Percentiles rank a stretch among this genome's conserved stretches.
These are phyloP conservation scores for Petrocephalus schoutedeni DNA, from an alignment of 2,797 vertebrate species.

Conservation along the genomic window DNA sequence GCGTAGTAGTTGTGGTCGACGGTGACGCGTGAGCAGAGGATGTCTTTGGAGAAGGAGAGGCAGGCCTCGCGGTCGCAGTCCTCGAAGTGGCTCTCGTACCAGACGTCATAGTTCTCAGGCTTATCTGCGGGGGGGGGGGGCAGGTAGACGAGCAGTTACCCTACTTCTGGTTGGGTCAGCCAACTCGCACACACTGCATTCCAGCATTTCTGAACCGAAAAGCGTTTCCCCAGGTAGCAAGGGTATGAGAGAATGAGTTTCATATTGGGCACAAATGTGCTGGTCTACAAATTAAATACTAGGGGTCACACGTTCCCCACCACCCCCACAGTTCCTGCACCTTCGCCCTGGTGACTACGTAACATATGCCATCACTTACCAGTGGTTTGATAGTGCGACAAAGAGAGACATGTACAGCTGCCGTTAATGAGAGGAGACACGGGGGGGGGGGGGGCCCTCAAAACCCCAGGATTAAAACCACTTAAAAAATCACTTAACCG, in stretches of 20 bases:
- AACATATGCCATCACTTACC: neutral
- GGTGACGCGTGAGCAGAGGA: constrained; percentile 85
- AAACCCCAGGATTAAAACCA: neutral
- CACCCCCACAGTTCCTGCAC: neutral
- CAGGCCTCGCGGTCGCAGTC: constrained; percentile 97
- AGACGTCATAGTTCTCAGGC: constrained; percentile 91
- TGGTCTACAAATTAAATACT: neutral
- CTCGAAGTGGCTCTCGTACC: constrained; percentile 97
- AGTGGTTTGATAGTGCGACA: neutral
- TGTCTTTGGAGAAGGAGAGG: constrained; percentile 97
- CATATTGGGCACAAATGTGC: neutral
- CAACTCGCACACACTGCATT: neutral
- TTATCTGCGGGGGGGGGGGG: constrained; percentile 69
- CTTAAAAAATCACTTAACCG: neutral
- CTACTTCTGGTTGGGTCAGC: neutral
- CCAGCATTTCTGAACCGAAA: neutral
- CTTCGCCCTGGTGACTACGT: neutral
- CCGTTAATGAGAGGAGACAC: neutral
- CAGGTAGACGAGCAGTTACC: neutral
- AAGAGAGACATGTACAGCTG: neutral
- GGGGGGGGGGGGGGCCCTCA: neutral
- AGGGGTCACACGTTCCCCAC: neutral
- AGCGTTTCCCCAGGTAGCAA: neutral
- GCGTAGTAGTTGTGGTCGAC: constrained; percentile 99
- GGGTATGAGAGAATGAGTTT: neutral